Evolutionary conservation across 1,140 invertebrate genomes (phyloP), one percentile per base, ranked within the genome.

Genomic region (Ceratitis capitata): DNA sequence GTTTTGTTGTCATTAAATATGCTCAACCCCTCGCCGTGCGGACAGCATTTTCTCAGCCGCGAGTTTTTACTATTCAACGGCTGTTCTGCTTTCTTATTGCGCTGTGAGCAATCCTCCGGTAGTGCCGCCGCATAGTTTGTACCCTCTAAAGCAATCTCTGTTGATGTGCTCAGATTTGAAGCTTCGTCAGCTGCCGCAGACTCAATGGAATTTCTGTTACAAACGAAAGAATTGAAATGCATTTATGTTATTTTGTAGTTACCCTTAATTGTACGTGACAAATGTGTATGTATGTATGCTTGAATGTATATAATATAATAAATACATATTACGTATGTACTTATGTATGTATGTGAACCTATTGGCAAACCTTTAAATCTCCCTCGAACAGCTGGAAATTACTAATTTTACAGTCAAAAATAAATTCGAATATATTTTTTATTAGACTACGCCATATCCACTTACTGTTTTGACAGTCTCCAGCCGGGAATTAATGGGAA

Each of bases 81-180:
- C 61, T 89, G 90, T 26, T 32, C 88, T 82, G 86, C 88, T 7
- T 84, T 84, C 61, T 87, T 90, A 56, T 89, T 87, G 12, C 90
- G 88, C 56, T 91, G 90, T 7, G 90, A 89, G 69, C 90, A 91
- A 74, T 91, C 88, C 12, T 86, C 83, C 0, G 89, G 90, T 35
- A 47, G 10, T 23, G 69, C 42, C 23, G 16, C 19, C 23, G 16
- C 19, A 35, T 42, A 32, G 29, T 83, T 83, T 19, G 4, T 9
- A 19, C 7, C 10, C 29, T 74, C 26, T 74, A 74, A 42, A 39
- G n/a, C 2, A 2, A 12, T 19, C 9, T 45, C 69, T 23, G 39
- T 78, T 4, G 39, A 19, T 23, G 69, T 45, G 19, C 39, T 32
- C n/a, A 45, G 45, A 32, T 47, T 78, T 12, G 19, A 26, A 42